These are phyloP conservation scores for Neolamprologus sp. DNA, from an alignment of 2,113 vertebrate genomes.

Conservation along the genomic window DNA sequence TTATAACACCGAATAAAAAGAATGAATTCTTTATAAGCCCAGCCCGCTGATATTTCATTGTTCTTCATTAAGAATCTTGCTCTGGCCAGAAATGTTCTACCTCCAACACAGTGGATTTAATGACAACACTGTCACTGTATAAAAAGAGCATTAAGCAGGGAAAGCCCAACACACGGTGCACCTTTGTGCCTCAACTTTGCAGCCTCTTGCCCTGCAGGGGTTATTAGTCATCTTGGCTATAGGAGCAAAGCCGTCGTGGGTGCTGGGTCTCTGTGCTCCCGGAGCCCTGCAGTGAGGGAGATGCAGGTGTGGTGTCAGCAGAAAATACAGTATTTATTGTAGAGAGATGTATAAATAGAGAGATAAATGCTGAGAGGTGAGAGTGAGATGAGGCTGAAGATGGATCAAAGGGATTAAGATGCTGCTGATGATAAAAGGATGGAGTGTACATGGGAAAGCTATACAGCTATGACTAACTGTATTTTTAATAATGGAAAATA, in stretches of 20 bases:
- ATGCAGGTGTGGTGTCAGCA: conserved; percentile 48
- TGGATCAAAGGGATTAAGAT: conserved; percentile 48
- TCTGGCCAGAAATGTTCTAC: background rate
- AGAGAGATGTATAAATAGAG: conserved; percentile 44
- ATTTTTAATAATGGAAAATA: background rate
- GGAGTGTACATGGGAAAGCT: background rate
- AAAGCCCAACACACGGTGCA: background rate
- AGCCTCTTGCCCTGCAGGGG: conserved; percentile 25
- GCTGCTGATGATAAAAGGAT: conserved; percentile 20
- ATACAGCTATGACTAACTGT: background rate
- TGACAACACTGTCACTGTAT: background rate
- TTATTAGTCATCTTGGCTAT: conserved; percentile 53
- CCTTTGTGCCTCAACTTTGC: conserved; percentile 16
- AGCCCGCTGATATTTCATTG: background rate
- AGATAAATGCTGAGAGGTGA: conserved; percentile 26
- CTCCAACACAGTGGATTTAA: background rate
- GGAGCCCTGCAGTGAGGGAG: conserved; percentile 14
- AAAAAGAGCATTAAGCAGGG: background rate
- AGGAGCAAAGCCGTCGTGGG: conserved; percentile 28
- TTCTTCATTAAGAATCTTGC: background rate
- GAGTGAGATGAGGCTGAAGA: conserved; percentile 6
- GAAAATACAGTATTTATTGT: conserved; percentile 17
- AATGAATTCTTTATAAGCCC: background rate
- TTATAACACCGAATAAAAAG: background rate
- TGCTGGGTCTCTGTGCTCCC: conserved; percentile 26